Evolutionary conservation across 2,888 invertebrate species (phyloP), one percentile per base, ranked within the genome.

Genomic region (Aspidapion aeneum): DNA sequence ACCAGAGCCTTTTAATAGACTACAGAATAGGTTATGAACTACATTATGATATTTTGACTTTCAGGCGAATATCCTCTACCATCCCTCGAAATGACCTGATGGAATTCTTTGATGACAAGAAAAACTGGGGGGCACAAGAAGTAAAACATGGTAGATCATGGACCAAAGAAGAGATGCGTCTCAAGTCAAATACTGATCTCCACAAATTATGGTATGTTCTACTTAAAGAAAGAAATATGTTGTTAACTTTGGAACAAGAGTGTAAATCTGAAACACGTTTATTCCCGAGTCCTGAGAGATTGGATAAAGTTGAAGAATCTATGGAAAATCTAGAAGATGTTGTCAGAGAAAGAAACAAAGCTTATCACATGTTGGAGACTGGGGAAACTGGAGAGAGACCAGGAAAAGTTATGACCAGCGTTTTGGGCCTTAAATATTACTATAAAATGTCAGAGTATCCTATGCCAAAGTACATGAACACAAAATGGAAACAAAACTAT

Each of bases 161-260:
- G 98, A 89, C 82, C 65, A 79, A 84, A 62, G 96, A 96, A 68
- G 99, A 99, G 79, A 82, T 99, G 18, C 84, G 99, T 74, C 86
- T 98, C 57, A 99, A 98, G 80, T 95, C 95, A 56, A 98, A 97
- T 77, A 83, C 88, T 58, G 99, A 99, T 80, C 84, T 99, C 63
- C 99, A 99, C 78, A 97, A 98, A 82, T 81, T 99, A 64, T 99
- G 99, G 98, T 92, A 84, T 80, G 85, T 93, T 17, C 82, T 99
- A 62, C 80, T 98, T 60, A 99, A 98, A 82, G 99, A 99, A 81
- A 85, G 90, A 61, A 99, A 99, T 79, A 98, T 98, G 98, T 82
- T 99, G 18, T 80, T 94, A 67, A 98, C 98, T 1, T 97, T 98
- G 98, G 94, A 97, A 80, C 86, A 93, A 66, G 91, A 90, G 77